Base-by-base conservation (phyloP, 2,113 vertebrate genomes). In the Chrysemys picta region DNA sequence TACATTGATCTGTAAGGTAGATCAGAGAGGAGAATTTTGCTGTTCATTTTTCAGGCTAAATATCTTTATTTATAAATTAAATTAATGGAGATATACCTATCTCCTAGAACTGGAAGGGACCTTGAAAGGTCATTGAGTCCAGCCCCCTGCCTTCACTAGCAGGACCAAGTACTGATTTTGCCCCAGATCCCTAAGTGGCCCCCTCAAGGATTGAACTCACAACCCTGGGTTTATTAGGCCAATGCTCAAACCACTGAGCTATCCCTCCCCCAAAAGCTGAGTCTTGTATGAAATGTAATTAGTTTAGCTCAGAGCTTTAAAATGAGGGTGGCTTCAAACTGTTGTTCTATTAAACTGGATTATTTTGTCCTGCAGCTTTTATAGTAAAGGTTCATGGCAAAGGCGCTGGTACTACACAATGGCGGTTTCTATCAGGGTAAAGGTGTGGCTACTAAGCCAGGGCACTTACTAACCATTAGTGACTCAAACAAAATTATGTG, bases 1-100 rank as follows among this genome's bases (percentile, higher is more conserved):
- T 93, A 38, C 25, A 0, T 0, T 27, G 4, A 25, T 35, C 42
- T 47, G 19, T 49, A 80, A 50, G 27, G 52, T 25, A 80, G 45
- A 31, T 53, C 21, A 2, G 2, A 82, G 21, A 91, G 38, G 10
- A 8, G 62, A 76, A 19, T n/a, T 91, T 53, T 82, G 56, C 45
- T 52, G 25, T 62, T 72, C 14, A 1, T 21, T 56, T 49, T 3
- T 53, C 6, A 62, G 65, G 47, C 17, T 31, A 82, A 22, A 1
- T 59, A 91, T 91, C 54, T 84, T 10, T 80, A 27, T 65, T 89
- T 69, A 42, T 42, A 42, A 42, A 42, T 42, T 42, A 42, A 42
- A 42, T 42, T 42, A 42, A 42, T 42, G 38, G 38, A 42, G 38
- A 42, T 42, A 42, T 42, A 42, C 38, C 38, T 42, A 42, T 42